Evolutionary conservation across 2,113 vertebrate species (phyloP).

Genomic region (Galemys pyrenaicus): DNA sequence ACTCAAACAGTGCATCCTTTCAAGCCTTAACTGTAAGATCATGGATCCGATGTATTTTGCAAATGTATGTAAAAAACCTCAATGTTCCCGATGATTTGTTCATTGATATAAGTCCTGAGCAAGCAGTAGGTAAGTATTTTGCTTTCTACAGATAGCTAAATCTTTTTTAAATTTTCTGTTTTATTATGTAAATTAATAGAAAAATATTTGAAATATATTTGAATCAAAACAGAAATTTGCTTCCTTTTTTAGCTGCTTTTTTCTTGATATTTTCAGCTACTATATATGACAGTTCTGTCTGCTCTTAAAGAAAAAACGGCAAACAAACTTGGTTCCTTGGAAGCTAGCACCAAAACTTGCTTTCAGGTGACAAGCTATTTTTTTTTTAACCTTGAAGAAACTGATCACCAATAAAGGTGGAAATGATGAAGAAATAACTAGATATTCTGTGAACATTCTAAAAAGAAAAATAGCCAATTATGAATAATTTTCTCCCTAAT

Average conservation of each 20-base stretch:
- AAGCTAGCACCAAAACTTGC: constrained; percentile 80
- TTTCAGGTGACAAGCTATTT: constrained; percentile 77
- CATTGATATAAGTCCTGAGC: constrained; percentile 81
- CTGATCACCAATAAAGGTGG: constrained; percentile 70
- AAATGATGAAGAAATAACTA: constrained; percentile 79
- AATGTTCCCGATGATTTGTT: constrained; percentile 80
- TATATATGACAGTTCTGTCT: constrained; percentile 78
- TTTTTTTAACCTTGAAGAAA: constrained; percentile 76
- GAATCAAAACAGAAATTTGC: constrained; percentile 57
- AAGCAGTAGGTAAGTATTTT: constrained; percentile 81
- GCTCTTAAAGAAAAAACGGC: constrained; percentile 79
- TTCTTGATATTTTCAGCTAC: constrained; percentile 77
- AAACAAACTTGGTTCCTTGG: constrained; percentile 76
- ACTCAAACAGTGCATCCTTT: constrained; percentile 85
- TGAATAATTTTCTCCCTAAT: constrained; percentile 59
- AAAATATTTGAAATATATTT: constrained; percentile 51
- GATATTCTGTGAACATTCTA: constrained; percentile 70
- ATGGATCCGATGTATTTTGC: constrained; percentile 96
- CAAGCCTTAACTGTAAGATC: constrained; percentile 92
- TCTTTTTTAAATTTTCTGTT: not conserved
- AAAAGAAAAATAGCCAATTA: constrained; percentile 54
- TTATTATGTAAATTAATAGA: constrained; percentile 45
- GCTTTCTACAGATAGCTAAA: not conserved
- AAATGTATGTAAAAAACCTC: constrained; percentile 90
- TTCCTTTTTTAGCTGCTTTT: constrained; percentile 70